These are phyloP conservation scores for Mercenaria mercenaria DNA, from an alignment of 1,140 invertebrate species.

Conservation along the genomic window DNA sequence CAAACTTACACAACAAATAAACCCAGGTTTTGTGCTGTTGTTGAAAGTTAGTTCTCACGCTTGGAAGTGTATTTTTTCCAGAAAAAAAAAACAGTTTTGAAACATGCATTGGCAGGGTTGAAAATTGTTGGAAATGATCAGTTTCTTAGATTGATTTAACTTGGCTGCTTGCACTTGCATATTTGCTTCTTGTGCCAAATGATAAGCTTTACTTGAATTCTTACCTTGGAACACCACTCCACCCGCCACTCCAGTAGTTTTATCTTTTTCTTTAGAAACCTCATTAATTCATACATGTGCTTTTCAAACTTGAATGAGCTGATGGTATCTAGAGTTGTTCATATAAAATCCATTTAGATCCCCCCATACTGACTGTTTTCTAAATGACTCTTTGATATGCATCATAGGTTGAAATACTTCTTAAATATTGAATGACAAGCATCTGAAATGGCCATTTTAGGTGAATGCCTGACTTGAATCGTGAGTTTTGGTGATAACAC, in stretches of 20 bases:
- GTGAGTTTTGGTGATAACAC: neutral
- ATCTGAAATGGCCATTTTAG: neutral
- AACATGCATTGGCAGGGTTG: neutral
- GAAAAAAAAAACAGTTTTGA: neutral
- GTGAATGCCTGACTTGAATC: neutral
- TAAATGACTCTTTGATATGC: slow-evolving; percentile 26
- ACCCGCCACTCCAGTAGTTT: neutral
- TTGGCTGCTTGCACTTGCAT: slow-evolving; percentile 11
- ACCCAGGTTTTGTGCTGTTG: too few species aligned
- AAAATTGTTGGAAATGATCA: neutral
- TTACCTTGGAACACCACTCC: neutral
- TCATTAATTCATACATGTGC: neutral
- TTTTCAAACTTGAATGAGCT: neutral
- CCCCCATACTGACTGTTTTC: slow-evolving; percentile 4
- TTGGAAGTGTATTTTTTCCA: too few species aligned
- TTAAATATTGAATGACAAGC: neutral
- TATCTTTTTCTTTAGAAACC: neutral
- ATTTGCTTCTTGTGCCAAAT: neutral
- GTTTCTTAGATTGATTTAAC: neutral
- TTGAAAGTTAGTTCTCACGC: too few species aligned
- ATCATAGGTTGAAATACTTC: neutral
- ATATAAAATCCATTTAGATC: neutral
- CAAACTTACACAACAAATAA: too few species aligned
- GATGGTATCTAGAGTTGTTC: slow-evolving; percentile 7
- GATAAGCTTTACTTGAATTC: neutral